Percentiles rank a stretch among this genome's conserved stretches.
Conservation (phyloP, 1,140 invertebrate genomes). For the Drosophila leontia region DNA sequence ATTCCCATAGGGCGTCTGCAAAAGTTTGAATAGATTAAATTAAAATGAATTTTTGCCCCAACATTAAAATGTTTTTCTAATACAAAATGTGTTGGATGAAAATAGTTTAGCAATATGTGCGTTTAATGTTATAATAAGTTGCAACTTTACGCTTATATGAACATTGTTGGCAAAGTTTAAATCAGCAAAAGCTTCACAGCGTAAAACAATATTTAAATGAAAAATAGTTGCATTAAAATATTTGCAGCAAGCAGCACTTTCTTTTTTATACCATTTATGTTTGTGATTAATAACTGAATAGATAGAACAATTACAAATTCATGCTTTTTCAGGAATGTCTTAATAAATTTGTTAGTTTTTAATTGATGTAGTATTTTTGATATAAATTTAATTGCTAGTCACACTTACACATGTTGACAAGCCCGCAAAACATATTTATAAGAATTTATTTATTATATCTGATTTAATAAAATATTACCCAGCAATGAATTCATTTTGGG, state of each 20-base stretch:
- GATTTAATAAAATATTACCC: background rate
- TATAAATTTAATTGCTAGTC: background rate
- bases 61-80: background rate
- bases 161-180: background rate
- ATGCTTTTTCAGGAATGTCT: background rate
- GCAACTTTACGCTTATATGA: background rate
- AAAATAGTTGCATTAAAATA: background rate
- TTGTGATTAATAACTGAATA: slow-evolving; percentile 2
- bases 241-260: background rate
- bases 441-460: background rate
- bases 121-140: slow-evolving; percentile 1
- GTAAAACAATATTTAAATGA: slow-evolving; percentile 10
- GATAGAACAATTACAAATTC: background rate
- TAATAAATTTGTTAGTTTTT: background rate
- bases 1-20: background rate
- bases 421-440: background rate
- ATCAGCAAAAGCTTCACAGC: background rate
- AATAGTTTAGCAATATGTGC: slow-evolving; percentile 1
- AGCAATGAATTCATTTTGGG: background rate
- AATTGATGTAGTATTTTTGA: background rate
- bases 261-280: background rate
- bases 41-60: slow-evolving; percentile 8
- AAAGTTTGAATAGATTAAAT: slow-evolving; percentile 8
- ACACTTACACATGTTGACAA: background rate
- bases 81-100: background rate